Conservation (phyloP, 1,140 invertebrate species). For the Apolygus lucorum region DNA sequence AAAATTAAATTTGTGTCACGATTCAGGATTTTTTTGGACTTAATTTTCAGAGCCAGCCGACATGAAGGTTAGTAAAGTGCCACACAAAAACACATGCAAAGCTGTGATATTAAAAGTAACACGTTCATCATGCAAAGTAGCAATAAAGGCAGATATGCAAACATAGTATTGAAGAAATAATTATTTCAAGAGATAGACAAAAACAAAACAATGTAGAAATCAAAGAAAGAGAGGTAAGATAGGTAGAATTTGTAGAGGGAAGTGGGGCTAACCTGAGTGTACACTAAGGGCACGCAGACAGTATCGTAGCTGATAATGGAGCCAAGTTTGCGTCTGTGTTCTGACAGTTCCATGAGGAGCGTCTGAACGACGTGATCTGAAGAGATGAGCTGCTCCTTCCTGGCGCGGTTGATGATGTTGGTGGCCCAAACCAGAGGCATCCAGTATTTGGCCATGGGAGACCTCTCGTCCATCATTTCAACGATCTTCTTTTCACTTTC, state of each 20-base stretch:
- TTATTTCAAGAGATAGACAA: neutral
- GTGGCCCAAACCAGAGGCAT: constrained; percentile 88
- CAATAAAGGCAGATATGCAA: constrained; percentile 6
- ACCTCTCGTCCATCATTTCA: constrained; percentile 74
- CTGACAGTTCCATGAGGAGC: constrained; percentile 70
- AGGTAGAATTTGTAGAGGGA: neutral
- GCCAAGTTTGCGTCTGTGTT: constrained; percentile 67
- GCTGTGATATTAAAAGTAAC: too few relatives aligned
- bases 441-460: constrained; percentile 87
- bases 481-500: constrained; percentile 84
- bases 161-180: neutral
- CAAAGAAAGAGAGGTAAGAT: too few relatives aligned
- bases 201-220: neutral
- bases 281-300: constrained; percentile 92
- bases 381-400: constrained; percentile 68
- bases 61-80: neutral
- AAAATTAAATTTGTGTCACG: too few relatives aligned
- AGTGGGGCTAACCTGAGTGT: constrained; percentile 74
- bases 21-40: too few relatives aligned
- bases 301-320: constrained; percentile 89
- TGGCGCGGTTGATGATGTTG: constrained; percentile 76
- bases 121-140: constrained; percentile 2
- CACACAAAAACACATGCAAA: neutral
- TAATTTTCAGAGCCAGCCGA: too few relatives aligned
- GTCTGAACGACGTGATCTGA: constrained; percentile 83